Percentiles rank a stretch among this genome's conserved stretches.
Conservation (phyloP, 2,113 vertebrate species). For the Myiozetetes cayanensis region DNA sequence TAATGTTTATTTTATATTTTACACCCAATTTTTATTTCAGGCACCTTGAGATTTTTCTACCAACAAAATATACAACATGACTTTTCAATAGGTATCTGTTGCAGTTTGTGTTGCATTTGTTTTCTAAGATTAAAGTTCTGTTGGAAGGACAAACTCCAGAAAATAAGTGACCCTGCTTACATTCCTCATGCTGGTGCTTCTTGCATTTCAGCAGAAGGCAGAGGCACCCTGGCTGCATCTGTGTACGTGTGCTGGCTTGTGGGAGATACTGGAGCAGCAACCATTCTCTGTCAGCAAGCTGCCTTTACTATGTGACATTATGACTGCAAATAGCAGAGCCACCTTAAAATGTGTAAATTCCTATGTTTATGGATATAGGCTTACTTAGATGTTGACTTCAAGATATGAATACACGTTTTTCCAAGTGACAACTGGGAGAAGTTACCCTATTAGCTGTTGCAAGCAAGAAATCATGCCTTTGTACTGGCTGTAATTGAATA, state of each 20-base stretch:
- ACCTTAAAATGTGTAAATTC: slow-evolving; percentile 43
- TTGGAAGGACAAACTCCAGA: neutral
- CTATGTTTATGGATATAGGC: slow-evolving; percentile 42
- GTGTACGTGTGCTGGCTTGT: neutral
- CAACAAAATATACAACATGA: neutral
- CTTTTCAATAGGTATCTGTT: neutral
- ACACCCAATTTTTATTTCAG: neutral
- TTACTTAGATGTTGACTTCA: slow-evolving; percentile 59
- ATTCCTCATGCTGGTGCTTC: neutral
- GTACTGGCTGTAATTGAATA: slow-evolving; percentile 50
- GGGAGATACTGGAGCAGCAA: neutral
- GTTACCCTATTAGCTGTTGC: slow-evolving; percentile 53
- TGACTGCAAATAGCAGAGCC: slow-evolving; percentile 42
- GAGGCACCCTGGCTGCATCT: neutral
- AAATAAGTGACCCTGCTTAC: neutral
- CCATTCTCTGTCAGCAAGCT: neutral
- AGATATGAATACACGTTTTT: slow-evolving; percentile 35
- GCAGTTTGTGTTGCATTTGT: neutral
- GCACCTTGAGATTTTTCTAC: neutral
- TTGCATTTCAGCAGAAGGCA: neutral
- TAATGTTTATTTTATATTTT: slow-evolving; percentile 11
- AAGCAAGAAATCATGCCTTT: slow-evolving; percentile 49
- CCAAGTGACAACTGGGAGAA: slow-evolving; percentile 53
- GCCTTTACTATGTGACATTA: slow-evolving; percentile 13
- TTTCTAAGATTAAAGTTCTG: slow-evolving; percentile 18